phyloP scores from a whole-genome alignment of 2,888 invertebrate species.

The Dendrolimus pini region DNA sequence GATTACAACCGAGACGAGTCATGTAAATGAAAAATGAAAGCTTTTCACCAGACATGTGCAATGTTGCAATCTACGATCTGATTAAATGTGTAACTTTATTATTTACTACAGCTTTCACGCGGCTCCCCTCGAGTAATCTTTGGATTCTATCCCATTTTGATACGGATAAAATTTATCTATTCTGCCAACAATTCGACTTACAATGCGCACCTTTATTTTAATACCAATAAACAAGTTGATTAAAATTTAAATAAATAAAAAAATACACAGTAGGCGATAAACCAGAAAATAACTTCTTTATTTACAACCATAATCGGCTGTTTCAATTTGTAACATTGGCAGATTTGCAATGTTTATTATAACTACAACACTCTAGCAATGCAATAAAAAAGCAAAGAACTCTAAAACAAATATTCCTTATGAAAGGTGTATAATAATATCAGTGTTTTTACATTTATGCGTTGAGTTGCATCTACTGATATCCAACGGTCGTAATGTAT shows the following conservation, averaged over 20 bases:
- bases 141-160: no score
- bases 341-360: background rate
- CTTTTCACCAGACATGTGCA: conserved; percentile 15
- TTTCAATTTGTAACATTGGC: no score
- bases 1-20: conserved; percentile 20
- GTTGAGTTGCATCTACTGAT: conserved; percentile 38
- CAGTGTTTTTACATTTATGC: conserved; percentile 44
- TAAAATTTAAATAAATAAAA: no score
- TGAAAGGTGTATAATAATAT: conserved; percentile 19
- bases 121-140: no score
- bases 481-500: conserved; percentile 56
- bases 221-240: no score
- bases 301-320: no score
- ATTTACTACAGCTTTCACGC: no score
- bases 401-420: background rate
- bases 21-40: conserved; percentile 12
- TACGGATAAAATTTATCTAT: no score
- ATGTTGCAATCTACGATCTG: background rate
- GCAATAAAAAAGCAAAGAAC: background rate
- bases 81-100: background rate
- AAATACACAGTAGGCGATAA: no score
- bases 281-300: no score
- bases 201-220: no score
- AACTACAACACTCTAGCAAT: background rate
- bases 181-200: no score